Base-by-base conservation (phyloP, 2,113 vertebrate species). In the Dermatemys mawii region DNA sequence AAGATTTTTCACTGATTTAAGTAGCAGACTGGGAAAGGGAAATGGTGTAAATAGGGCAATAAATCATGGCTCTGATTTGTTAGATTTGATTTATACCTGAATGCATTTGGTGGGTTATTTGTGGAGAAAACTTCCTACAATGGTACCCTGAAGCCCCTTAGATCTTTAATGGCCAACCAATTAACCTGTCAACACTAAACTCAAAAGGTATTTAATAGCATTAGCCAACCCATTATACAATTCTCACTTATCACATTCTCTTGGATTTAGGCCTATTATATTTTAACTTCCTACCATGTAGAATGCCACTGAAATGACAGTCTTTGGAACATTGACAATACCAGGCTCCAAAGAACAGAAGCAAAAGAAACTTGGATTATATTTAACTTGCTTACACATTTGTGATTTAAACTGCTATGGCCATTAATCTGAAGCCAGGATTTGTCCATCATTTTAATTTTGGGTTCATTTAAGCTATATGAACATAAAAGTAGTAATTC, bases 391-490 rank as follows among this genome's bases (percentile, higher is more conserved):
- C 81, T 91, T 41, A 90, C 81, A 86, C 60, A 83, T n/a, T 22
- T 27, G 81, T 92, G 95, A 90, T 78, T 89, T 86, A 83, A 93
- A 94, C 75, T 76, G 89, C 91, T 91, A 5, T n/a, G 16, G 75
- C 81, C 88, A 10, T 92, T 95, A 81, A 92, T 88, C 81, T 84
- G 70, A 24, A 92, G 78, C 51, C 90, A 24, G 22, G 78, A 83
- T 92, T 93, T 1, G 94, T 89, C 85, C 83, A 63, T 97, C 94
- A 79, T 83, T 94, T 93, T 88, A 95, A 94, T 94, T 90, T 41
- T 0, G 88, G 89, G 79, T 78, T 92, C 90, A 50, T 90, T 96
- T 89, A 55, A 95, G 93, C 80, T 75, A 3, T 11, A 1, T 1
- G 49, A 50, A 70, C 78, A 78, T 32, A 78, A 94, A 91, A 97